Evolutionary conservation across 2,888 invertebrate species (phyloP).

Genomic region (Ophion ellenae): DNA sequence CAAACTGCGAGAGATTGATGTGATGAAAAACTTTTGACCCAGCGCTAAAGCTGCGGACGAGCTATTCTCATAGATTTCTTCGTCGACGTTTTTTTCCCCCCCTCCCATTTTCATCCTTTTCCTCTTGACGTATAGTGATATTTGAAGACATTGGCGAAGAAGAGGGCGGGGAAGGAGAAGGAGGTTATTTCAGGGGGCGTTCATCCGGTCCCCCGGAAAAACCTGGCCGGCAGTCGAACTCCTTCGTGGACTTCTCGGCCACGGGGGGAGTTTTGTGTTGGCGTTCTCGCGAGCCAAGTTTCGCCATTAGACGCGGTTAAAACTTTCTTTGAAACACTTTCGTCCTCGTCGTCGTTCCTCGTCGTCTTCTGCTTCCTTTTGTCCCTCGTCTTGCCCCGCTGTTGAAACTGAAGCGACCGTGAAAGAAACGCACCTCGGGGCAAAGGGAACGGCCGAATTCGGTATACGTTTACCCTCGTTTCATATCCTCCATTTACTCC

Average conservation of each 20-base stretch:
- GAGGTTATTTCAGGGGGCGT: slow-evolving; percentile 44
- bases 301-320: slow-evolving; percentile 82
- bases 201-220: slow-evolving; percentile 67
- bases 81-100: slow-evolving; percentile 19
- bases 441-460: slow-evolving; percentile 70
- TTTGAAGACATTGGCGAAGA: not conserved
- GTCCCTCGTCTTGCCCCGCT: slow-evolving; percentile 43
- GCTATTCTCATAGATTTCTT: slow-evolving; percentile 61
- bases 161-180: not conserved
- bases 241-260: slow-evolving; percentile 61
- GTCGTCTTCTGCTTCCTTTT: slow-evolving; percentile 63
- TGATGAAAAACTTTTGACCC: slow-evolving; percentile 73
- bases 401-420: slow-evolving; percentile 74
- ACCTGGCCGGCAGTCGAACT: slow-evolving; percentile 80
- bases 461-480: slow-evolving; percentile 73
- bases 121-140: slow-evolving; percentile 46
- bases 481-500: slow-evolving; percentile 49
- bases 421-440: slow-evolving; percentile 75
- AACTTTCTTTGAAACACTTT: slow-evolving; percentile 83
- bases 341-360: slow-evolving; percentile 74
- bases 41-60: slow-evolving; percentile 54
- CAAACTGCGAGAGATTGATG: slow-evolving; percentile 64
- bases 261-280: slow-evolving; percentile 70
- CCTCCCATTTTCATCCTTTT: slow-evolving; percentile 34
- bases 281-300: slow-evolving; percentile 76